Evolutionary conservation across 1,140 invertebrate species (phyloP).

Genomic region (Drosophila novamexicana): DNA sequence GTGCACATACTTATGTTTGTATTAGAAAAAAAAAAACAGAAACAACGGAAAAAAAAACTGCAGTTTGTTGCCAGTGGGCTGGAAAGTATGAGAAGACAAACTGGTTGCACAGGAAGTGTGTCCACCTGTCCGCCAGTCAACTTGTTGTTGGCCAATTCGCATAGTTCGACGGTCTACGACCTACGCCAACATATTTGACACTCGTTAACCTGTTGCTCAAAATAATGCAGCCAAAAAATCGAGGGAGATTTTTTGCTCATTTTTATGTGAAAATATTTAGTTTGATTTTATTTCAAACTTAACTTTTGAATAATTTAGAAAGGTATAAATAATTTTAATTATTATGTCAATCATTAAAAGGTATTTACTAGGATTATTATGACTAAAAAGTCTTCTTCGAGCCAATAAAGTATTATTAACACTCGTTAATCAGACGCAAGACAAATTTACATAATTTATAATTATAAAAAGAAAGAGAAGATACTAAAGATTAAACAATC

Average conservation of each 20-base stretch:
- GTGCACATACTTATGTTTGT: conserved; percentile 3
- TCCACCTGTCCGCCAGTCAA: conserved; percentile 51
- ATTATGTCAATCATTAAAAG: too few relatives aligned
- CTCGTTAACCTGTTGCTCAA: conserved; percentile 41
- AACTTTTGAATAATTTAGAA: too few relatives aligned
- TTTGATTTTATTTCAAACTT: too few relatives aligned
- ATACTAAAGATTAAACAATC: too few relatives aligned
- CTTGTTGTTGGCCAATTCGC: conserved; percentile 67
- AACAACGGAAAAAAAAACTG: conserved; percentile 17
- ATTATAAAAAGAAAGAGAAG: too few relatives aligned
- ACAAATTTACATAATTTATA: too few relatives aligned
- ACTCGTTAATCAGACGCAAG: too few relatives aligned
- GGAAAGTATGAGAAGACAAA: conserved; percentile 47
- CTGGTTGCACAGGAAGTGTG: conserved; percentile 63
- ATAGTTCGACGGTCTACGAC: conserved; percentile 72
- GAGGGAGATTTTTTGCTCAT: neutral
- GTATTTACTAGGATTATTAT: too few relatives aligned
- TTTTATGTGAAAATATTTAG: too few relatives aligned
- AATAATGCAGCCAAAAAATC: neutral
- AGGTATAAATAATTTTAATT: too few relatives aligned
- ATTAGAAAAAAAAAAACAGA: conserved; percentile 8
- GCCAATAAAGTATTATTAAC: too few relatives aligned
- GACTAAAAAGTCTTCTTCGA: too few relatives aligned
- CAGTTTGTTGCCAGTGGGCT: conserved; percentile 6
- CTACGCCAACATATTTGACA: conserved; percentile 66